Percentiles rank a stretch among this genome's conserved stretches.
phyloP scores from a whole-genome alignment of 1,140 invertebrate genomes.

The Diorhabda carinulata region DNA sequence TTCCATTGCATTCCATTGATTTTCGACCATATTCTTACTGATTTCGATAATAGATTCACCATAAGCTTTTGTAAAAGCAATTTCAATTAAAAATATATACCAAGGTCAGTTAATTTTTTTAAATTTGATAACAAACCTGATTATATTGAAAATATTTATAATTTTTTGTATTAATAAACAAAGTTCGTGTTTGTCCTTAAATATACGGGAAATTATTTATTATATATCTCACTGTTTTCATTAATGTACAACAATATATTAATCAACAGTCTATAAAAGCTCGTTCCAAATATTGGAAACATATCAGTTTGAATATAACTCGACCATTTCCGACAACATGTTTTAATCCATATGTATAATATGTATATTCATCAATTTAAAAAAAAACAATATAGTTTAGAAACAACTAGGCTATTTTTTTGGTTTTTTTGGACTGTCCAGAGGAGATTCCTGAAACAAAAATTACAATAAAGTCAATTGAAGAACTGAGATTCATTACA shows the following conservation, averaged over 20 bases:
- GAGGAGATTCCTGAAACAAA: conserved; percentile 43
- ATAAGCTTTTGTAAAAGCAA: no score
- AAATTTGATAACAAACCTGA: background rate
- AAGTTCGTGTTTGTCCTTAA: conserved; percentile 20
- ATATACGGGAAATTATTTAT: conserved; percentile 11
- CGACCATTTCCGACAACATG: background rate
- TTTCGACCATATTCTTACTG: no score
- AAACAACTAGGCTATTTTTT: conserved; percentile 32
- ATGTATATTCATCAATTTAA: conserved; percentile 1
- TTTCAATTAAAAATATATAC: background rate
- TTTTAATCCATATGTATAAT: conserved; percentile 14
- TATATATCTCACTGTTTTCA: conserved; percentile 22
- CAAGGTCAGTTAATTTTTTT: background rate
- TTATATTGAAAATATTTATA: background rate
- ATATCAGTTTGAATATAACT: conserved; percentile 4
- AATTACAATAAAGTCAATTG: background rate
- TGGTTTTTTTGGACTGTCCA: conserved; percentile 41
- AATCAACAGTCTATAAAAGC: conserved; percentile 16
- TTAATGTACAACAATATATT: conserved; percentile 19
- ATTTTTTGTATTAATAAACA: conserved; percentile 16
- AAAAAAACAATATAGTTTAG: background rate
- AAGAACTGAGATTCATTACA: no score
- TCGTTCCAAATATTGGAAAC: conserved; percentile 7
- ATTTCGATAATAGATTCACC: no score
- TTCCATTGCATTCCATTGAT: no score